Evolutionary conservation across 2,113 vertebrate genomes (phyloP).

Genomic region (Parotia lawesii): DNA sequence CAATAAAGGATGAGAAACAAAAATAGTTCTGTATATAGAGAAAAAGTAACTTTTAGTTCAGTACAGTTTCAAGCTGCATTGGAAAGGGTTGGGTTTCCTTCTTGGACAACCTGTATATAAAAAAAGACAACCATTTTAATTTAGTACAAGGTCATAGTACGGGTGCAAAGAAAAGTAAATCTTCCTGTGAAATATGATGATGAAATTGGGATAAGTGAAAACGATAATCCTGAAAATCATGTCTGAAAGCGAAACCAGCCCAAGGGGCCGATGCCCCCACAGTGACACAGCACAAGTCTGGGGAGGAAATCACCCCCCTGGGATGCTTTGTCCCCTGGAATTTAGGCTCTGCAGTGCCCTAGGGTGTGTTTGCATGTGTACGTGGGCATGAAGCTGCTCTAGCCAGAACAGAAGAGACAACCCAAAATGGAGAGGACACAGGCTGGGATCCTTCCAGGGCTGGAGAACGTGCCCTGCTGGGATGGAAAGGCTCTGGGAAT

Average conservation of each 20-base stretch:
- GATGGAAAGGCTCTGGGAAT: neutral
- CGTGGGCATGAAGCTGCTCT: neutral
- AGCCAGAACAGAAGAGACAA: neutral
- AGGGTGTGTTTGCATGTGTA: fast-evolving
- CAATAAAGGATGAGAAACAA: neutral
- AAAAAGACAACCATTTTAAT: neutral
- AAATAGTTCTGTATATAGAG: neutral
- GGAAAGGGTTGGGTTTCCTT: neutral
- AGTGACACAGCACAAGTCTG: neutral
- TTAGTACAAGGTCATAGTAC: neutral
- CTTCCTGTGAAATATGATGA: neutral
- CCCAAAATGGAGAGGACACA: fast-evolving
- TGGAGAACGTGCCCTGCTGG: neutral
- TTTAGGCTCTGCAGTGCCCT: neutral
- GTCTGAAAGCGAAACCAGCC: neutral
- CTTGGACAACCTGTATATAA: neutral
- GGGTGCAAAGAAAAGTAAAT: neutral
- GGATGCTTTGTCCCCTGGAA: neutral
- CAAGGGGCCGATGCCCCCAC: neutral
- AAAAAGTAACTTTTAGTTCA: neutral
- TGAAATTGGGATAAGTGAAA: neutral
- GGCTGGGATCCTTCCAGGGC: neutral
- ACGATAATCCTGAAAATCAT: neutral
- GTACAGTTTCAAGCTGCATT: neutral
- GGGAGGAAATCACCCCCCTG: fast-evolving